Evolutionary conservation across 2,113 vertebrate genomes (phyloP).

Genomic region (Pheucticus melanocephalus): DNA sequence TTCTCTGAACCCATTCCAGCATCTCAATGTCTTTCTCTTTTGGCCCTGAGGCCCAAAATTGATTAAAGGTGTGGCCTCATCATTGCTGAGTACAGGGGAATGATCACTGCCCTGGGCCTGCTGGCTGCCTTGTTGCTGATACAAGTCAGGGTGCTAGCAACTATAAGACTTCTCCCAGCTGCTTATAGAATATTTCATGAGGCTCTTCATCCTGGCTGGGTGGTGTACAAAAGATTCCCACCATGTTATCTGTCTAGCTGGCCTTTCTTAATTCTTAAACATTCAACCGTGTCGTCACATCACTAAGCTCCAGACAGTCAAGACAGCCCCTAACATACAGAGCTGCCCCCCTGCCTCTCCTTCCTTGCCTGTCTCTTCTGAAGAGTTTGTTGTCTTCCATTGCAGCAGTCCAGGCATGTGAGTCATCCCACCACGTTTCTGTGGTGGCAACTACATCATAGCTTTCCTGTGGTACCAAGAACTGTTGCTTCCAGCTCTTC

Average conservation of each 20-base stretch:
- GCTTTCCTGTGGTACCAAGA: not conserved
- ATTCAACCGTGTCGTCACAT: not conserved
- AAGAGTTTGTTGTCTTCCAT: not conserved
- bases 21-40: not conserved
- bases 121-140: not conserved
- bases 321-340: not conserved
- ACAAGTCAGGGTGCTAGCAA: too few relatives aligned
- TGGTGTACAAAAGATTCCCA: not conserved
- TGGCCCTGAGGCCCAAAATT: not conserved
- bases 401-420: not conserved
- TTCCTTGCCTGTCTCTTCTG: not conserved
- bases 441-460: not conserved
- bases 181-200: not conserved
- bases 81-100: not conserved
- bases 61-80: not conserved
- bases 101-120: not conserved
- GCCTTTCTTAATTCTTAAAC: not conserved
- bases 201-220: not conserved
- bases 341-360: fast-evolving
- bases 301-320: not conserved
- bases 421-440: not conserved
- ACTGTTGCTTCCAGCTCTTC: not conserved
- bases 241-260: not conserved
- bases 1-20: not conserved
- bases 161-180: not conserved